These are phyloP conservation scores for Microtus richardsoni DNA, from an alignment of 2,113 vertebrate species.

Conservation along the genomic window DNA sequence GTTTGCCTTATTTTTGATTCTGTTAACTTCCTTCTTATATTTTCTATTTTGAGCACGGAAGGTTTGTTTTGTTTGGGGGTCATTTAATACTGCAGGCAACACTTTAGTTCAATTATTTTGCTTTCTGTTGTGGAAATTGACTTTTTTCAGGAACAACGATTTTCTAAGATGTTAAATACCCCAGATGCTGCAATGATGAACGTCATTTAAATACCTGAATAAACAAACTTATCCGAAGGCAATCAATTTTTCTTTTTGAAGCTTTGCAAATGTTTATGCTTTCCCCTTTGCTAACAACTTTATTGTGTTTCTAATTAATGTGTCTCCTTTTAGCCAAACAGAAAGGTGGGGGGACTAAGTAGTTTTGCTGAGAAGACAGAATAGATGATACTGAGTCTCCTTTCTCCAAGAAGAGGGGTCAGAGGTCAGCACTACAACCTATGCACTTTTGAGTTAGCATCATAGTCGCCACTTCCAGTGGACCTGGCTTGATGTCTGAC, in stretches of 20 bases:
- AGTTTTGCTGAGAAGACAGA: background rate
- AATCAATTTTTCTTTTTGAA: constrained; percentile 71
- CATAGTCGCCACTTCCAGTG: background rate
- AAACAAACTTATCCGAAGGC: constrained; percentile 72
- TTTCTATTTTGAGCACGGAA: constrained; percentile 1
- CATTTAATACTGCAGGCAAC: constrained; percentile 62
- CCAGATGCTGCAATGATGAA: constrained; percentile 60
- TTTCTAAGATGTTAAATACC: constrained; percentile 63
- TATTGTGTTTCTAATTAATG: constrained; percentile 61
- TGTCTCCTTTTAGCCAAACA: background rate
- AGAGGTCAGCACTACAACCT: accelerated
- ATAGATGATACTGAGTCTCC: background rate
- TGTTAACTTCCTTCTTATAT: background rate
- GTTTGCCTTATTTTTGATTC: background rate
- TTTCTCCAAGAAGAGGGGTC: background rate
- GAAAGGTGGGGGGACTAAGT: background rate
- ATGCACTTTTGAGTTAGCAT: background rate
- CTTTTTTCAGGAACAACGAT: constrained; percentile 58
- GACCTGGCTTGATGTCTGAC: background rate
- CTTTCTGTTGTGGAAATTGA: constrained; percentile 71
- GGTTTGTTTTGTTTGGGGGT: constrained; percentile 5
- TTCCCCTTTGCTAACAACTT: constrained; percentile 52
- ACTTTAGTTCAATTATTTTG: constrained; percentile 64
- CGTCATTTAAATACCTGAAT: constrained; percentile 71
- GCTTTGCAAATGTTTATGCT: constrained; percentile 42